A percentile compares a stretch with the other conserved stretches of the same genome.
phyloP scores from a whole-genome alignment of 2,888 invertebrate species.

The Eristalis arbustorum region DNA sequence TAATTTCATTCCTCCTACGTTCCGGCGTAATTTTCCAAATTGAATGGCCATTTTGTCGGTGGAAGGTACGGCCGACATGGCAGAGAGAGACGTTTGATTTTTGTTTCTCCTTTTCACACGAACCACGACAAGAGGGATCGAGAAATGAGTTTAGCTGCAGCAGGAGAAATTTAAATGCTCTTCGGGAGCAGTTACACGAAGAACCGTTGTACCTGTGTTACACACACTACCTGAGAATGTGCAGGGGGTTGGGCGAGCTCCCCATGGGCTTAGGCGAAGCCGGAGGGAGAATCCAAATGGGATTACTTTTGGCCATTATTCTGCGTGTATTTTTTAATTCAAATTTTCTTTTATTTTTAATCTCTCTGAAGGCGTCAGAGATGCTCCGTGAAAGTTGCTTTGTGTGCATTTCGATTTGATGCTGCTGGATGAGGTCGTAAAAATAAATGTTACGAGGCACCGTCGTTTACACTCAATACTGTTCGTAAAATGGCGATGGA shows the following conservation, averaged over 20 bases:
- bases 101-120: background rate
- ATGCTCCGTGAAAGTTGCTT: background rate
- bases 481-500: background rate
- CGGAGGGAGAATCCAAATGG: slow-evolving; percentile 6
- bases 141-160: background rate
- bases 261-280: background rate
- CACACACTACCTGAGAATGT: slow-evolving; percentile 15
- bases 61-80: background rate
- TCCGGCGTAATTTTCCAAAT: slow-evolving; percentile 26
- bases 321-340: background rate
- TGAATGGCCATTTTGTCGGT: slow-evolving; percentile 24
- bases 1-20: slow-evolving; percentile 32
- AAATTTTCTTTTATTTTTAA: slow-evolving; percentile 29
- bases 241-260: background rate
- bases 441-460: background rate
- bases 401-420: background rate
- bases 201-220: background rate
- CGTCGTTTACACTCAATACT: background rate
- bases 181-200: slow-evolving; percentile 1
- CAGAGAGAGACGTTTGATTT: slow-evolving; percentile 12
- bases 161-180: slow-evolving; percentile 33
- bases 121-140: background rate
- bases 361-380: background rate
- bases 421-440: background rate
- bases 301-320: slow-evolving; percentile 30